These are phyloP conservation scores for Ceratina australensis DNA, from an alignment of 1,140 invertebrate genomes.

Conservation along the genomic window DNA sequence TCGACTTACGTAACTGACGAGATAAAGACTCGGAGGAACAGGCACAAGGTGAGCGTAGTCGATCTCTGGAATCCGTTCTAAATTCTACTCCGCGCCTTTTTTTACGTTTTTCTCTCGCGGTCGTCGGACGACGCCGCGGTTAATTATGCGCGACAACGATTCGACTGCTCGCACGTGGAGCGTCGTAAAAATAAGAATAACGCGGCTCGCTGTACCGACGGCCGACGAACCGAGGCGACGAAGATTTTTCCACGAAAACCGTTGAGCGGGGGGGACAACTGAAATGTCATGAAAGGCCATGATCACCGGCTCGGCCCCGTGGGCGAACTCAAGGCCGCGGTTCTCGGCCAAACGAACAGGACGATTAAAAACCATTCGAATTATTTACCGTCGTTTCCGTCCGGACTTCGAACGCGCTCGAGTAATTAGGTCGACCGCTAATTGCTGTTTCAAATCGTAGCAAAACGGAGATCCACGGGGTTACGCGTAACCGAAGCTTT, in stretches of 20 bases:
- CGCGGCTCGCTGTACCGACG: neutral
- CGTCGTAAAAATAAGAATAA: neutral
- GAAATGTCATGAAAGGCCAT: conserved; percentile 64
- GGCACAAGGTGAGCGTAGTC: conserved; percentile 31
- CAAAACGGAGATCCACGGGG: neutral
- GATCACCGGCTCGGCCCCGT: conserved; percentile 52
- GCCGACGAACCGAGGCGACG: conserved; percentile 33
- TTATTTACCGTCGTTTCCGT: neutral
- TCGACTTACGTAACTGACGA: conserved; percentile 28
- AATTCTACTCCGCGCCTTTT: neutral
- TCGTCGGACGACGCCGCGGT: neutral
- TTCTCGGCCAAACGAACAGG: conserved; percentile 37
- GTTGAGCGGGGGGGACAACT: neutral
- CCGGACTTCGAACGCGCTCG: neutral
- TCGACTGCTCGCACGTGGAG: neutral
- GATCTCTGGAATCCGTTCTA: conserved; percentile 18
- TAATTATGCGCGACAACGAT: conserved; percentile 28
- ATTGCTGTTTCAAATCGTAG: conserved; percentile 8
- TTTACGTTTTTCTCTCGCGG: neutral
- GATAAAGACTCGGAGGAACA: conserved; percentile 5
- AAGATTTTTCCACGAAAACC: conserved; percentile 18
- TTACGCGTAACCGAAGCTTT: neutral
- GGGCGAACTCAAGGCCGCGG: conserved; percentile 53
- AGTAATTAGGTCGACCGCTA: neutral
- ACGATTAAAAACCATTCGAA: neutral